Percentiles rank a stretch among this genome's conserved stretches.
These are phyloP conservation scores for Ceyx margarethae DNA, from an alignment of 2,113 vertebrate genomes.

Conservation along the genomic window DNA sequence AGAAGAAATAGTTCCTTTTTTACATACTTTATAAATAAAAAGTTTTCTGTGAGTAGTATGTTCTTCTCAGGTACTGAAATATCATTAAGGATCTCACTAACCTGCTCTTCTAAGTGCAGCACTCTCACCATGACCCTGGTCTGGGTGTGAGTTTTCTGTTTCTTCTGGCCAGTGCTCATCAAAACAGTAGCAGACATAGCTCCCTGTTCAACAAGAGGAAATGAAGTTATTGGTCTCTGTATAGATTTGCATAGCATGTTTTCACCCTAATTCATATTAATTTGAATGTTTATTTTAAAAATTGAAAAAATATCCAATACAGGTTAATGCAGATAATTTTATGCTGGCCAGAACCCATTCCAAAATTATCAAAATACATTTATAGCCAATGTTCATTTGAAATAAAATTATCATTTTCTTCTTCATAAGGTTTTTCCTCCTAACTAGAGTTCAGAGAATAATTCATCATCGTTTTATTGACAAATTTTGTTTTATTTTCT, in stretches of 20 bases:
- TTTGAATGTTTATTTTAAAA: background rate
- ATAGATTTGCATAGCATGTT: background rate
- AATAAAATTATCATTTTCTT: background rate
- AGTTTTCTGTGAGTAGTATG: background rate
- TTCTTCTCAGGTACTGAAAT: background rate
- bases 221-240: background rate
- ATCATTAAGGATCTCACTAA: background rate
- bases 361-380: background rate
- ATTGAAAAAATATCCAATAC: background rate
- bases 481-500: background rate
- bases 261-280: background rate
- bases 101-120: background rate
- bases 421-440: background rate
- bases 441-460: background rate
- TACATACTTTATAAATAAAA: background rate
- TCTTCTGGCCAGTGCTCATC: background rate
- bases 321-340: background rate
- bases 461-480: background rate
- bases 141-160: background rate
- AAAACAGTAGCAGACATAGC: background rate
- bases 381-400: background rate
- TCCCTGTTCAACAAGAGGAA: background rate
- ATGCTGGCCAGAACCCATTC: background rate
- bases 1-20: background rate
- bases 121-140: background rate